Base-by-base conservation (phyloP, 2,888 invertebrate genomes). In the Caenorhabditis sp. region DNA sequence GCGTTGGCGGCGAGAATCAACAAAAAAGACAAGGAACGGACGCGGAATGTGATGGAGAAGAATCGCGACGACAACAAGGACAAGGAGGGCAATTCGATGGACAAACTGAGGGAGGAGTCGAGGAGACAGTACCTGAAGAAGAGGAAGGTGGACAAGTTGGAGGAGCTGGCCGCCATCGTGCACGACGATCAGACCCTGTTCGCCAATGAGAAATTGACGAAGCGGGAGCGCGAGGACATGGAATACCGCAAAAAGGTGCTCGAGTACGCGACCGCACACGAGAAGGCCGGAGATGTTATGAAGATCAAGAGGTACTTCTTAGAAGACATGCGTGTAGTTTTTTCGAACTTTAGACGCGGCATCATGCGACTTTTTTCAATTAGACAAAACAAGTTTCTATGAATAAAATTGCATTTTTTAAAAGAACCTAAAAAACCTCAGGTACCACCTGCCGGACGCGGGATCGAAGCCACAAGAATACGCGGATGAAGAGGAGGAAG, bases 161-260 rank as follows among this genome's bases (percentile, higher is more conserved):
- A 94, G 9, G 97, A 99, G 89, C 91, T 99, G 56, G 97, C 97
- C 90, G 94, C 94, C 6, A 96, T 96, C 89, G 94, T 99, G 71
- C 91, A 93, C 50, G 99, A 99, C 90, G 99, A 99, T 91, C 96
- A 97, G 90, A 95, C 94, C 89, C 92, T 97, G 0, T 99, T 97
- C 90, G 93, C 94, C 61, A 94, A 95, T 79, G 93, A 93, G 89
- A 92, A 93, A 94, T 91, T 99, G 82, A 95, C 96, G 2, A 93
- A 93, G 86, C 92, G 93, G 74, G 99, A 99, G 89, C 93, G 92
- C 74, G 92, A 92, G 84, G 95, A 96, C 81, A 91, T 95, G 35
- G 93, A 94, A 72, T 95, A 96, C 89, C 96, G 97, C 89, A 95
- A 95, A 89, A 94, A 94, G 79, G 91, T 99, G 48, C 91, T 99